These are phyloP conservation scores for Siderastrea siderea DNA, from an alignment of 92 coral and sea anemone genomes.

Conservation along the genomic window DNA sequence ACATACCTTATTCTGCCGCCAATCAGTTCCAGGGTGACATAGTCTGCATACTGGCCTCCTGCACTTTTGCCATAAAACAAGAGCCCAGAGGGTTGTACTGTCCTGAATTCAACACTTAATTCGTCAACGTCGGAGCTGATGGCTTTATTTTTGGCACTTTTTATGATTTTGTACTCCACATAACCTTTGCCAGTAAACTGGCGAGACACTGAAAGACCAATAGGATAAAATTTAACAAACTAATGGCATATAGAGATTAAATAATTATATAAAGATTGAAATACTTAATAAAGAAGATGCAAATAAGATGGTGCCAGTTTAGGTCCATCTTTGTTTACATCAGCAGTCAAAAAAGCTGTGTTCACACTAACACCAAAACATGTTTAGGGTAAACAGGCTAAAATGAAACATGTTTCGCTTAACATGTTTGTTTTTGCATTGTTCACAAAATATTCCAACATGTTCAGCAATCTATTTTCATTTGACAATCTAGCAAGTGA, in stretches of 20 bases:
- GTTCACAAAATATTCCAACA: too few relatives aligned
- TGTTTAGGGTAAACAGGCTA: too few relatives aligned
- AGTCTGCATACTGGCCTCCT: conserved; percentile 78
- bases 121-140: conserved; percentile 29
- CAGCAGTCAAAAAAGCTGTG: too few relatives aligned
- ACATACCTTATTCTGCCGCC: conserved; percentile 87
- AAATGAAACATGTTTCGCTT: too few relatives aligned
- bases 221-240: neutral
- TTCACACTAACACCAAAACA: too few relatives aligned
- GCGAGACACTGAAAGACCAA: conserved; percentile 24
- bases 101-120: conserved; percentile 60
- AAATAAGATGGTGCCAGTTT: too few relatives aligned
- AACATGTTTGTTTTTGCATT: too few relatives aligned
- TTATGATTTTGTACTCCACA: conserved; percentile 11
- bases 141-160: neutral
- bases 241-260: neutral
- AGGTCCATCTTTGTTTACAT: too few relatives aligned
- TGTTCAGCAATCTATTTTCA: too few relatives aligned
- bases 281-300: too few relatives aligned
- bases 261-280: too few relatives aligned
- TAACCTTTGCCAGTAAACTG: conserved; percentile 43
- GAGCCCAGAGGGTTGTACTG: conserved; percentile 83
- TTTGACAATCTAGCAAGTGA: too few relatives aligned
- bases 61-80: conserved; percentile 74
- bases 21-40: conserved; percentile 79